Evolutionary conservation across 1,140 invertebrate genomes (phyloP).

Genomic region (Calosoma granatense): DNA sequence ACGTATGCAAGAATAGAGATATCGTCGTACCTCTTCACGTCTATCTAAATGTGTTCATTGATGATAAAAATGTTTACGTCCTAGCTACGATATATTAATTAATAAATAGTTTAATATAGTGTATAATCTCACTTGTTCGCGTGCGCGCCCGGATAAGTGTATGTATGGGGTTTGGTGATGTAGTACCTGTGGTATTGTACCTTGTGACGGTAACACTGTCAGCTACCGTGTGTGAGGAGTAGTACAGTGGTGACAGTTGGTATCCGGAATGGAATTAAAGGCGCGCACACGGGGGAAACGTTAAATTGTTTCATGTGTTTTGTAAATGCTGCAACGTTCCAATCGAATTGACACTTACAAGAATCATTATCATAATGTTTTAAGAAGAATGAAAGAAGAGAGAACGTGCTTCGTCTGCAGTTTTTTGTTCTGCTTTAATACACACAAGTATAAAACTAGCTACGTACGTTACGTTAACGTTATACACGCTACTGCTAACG

Average conservation of each 20-base stretch:
- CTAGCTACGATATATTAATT: conserved; percentile 8
- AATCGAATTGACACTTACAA: conserved; percentile 26
- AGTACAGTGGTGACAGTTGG: not conserved
- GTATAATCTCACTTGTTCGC: conserved; percentile 8
- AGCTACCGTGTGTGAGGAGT: no score
- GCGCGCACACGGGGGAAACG: not conserved
- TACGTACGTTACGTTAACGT: conserved; percentile 19
- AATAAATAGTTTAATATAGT: conserved; percentile 6
- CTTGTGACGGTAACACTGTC: no score
- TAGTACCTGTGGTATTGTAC: no score
- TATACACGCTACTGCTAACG: not conserved
- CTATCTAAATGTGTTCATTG: not conserved
- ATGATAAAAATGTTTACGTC: conserved; percentile 7
- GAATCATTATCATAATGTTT: conserved; percentile 10
- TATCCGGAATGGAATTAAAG: not conserved
- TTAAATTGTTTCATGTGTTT: conserved; percentile 4
- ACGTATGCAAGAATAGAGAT: conserved; percentile 4
- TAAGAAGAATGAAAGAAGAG: conserved; percentile 3
- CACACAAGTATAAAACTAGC: conserved; percentile 29
- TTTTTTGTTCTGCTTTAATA: conserved; percentile 3
- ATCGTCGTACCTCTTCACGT: not conserved
- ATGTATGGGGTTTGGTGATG: not conserved
- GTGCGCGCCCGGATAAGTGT: not conserved
- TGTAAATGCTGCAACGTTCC: conserved; percentile 12
- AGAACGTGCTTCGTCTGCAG: conserved; percentile 8